Evolutionary conservation across 2,797 vertebrate genomes (phyloP).

Genomic region (Micrastur ruficollis): DNA sequence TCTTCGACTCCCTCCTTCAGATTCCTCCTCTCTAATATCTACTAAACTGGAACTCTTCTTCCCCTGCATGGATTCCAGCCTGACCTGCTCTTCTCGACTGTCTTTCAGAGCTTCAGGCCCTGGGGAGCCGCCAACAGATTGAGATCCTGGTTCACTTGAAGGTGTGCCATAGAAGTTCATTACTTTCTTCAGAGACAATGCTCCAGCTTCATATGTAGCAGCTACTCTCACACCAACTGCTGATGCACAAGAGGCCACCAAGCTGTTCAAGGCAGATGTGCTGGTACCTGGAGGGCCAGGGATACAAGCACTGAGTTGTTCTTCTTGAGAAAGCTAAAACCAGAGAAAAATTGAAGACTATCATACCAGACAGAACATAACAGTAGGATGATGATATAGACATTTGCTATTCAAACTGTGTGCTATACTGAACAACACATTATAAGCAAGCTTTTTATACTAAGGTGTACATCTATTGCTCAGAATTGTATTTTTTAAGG

Average conservation of each 20-base stretch:
- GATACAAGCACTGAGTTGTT: constrained; percentile 64
- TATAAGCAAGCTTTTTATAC: not conserved
- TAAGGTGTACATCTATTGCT: not conserved
- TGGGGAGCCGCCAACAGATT: constrained; percentile 18
- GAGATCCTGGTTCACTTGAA: constrained; percentile 63
- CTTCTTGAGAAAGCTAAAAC: constrained; percentile 71
- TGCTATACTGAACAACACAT: not conserved
- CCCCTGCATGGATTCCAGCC: constrained; percentile 86
- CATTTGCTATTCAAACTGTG: not conserved
- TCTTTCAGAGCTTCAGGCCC: constrained; percentile 71
- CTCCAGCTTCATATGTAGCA: constrained; percentile 92
- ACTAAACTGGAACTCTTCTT: constrained; percentile 98
- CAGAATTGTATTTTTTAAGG: not conserved
- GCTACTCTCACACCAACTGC: constrained; percentile 91
- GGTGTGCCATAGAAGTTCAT: constrained; percentile 88
- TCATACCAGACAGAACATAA: not conserved
- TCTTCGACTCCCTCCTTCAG: constrained; percentile 86
- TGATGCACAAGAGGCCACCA: constrained; percentile 92
- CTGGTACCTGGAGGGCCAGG: constrained; percentile 73
- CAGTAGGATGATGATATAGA: not conserved
- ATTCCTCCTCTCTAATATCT: constrained; percentile 93
- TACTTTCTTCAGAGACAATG: constrained; percentile 91
- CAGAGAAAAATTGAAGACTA: not conserved
- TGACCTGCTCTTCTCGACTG: constrained; percentile 80
- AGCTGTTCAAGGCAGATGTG: constrained; percentile 87